Base-by-base conservation (phyloP, 2,113 vertebrate genomes). In the Cephalopholis sonnerati region DNA sequence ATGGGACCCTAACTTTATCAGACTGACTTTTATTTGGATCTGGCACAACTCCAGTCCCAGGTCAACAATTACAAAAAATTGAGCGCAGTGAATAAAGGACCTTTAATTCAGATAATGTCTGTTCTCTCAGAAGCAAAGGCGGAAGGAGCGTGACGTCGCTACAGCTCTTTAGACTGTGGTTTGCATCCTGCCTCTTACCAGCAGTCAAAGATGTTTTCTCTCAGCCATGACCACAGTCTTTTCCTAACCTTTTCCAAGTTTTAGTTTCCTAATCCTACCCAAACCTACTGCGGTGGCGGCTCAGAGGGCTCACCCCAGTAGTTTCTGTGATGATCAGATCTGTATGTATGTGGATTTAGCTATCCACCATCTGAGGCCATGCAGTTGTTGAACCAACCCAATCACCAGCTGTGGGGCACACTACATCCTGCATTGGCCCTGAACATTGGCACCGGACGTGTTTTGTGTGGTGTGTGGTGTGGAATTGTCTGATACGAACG, bases 151-250 rank as follows among this genome's bases (percentile, higher is more conserved):
- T 69, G 50, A 7, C 8, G 4, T 17, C 22, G 32, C 50, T 11
- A 10, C 24, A n/a, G 39, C 74, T 32, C 36, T 53, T 59, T 18
- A n/a, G 36, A 29, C 24, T 66, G 32, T 18, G 51, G 36, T 77
- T 57, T 66, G 18, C 51, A 22, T 57, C 51, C 2, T 46, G 17
- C 41, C 39, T 73, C 5, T 72, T 27, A 44, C 8, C 39, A 58
- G n/a, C 17, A 29, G 12, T 66, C n/a, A 66, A 65, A 44, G 5
- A 46, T 11, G 24, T 66, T 32, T 57, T 51, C 18, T 55, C 55
- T 66, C 13, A 65, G 62, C 51, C 50, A n/a, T 29, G 51, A 77
- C 36, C 24, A 77, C 36, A 50, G 20, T 75, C 5, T 74, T 74
- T 62, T 50, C 57, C 58, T 17, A 50, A n/a, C 2, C 4, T 11